These are phyloP conservation scores for Pagetopsis macropterus DNA, from an alignment of 2,797 vertebrate species.

Conservation along the genomic window DNA sequence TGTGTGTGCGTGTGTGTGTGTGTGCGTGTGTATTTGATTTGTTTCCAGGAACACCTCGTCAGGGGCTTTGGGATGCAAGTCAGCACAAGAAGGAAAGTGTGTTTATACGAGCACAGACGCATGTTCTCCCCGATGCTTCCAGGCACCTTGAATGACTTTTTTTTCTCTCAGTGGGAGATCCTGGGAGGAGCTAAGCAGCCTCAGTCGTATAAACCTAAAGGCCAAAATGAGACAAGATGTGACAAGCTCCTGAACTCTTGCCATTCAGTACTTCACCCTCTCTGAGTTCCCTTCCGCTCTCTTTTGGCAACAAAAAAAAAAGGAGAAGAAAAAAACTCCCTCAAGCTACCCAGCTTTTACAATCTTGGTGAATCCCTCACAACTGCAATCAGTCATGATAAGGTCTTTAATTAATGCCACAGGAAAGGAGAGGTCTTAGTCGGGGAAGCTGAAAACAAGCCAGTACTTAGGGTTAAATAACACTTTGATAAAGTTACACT, in stretches of 20 bases:
- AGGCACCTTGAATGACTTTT: slow-evolving; percentile 81
- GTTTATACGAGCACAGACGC: slow-evolving; percentile 75
- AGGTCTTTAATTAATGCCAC: slow-evolving; percentile 80
- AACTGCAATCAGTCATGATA: slow-evolving; percentile 83
- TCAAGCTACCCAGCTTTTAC: slow-evolving; percentile 73
- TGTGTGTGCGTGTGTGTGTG: slow-evolving; percentile 23
- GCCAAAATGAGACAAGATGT: slow-evolving; percentile 83
- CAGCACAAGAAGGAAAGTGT: slow-evolving; percentile 84
- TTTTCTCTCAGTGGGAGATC: slow-evolving; percentile 76
- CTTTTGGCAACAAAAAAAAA: slow-evolving; percentile 35
- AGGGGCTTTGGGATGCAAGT: slow-evolving; percentile 83
- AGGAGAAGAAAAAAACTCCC: slow-evolving; percentile 64
- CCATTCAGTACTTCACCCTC: slow-evolving; percentile 71
- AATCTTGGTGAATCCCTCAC: slow-evolving; percentile 80
- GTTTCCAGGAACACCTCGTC: slow-evolving; percentile 82
- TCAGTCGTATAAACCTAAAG: slow-evolving; percentile 80
- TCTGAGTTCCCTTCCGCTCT: slow-evolving; percentile 65
- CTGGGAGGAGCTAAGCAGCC: slow-evolving; percentile 79
- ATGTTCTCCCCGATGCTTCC: slow-evolving; percentile 77
- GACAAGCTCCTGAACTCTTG: slow-evolving; percentile 81
- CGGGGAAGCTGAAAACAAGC: slow-evolving; percentile 71
- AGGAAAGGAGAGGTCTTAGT: slow-evolving; percentile 79
- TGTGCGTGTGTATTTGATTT: slow-evolving; percentile 62
- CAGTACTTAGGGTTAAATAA: slow-evolving; percentile 70
- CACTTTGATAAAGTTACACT: slow-evolving; percentile 71